Evolutionary conservation across 2,113 vertebrate species (phyloP).

Genomic region (rabbit (Oryctolagus cuniculus)): mOryCun1.1 NC_091432.1:49754001-49754500

Average conservation of each 20-base stretch:
- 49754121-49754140: no score
- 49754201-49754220: constrained; percentile 36
- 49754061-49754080: no score
- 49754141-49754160: no score
- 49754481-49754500: constrained; percentile 51
- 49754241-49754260: constrained; percentile 66
- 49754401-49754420: constrained; percentile 33
- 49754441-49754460: constrained; percentile 46
- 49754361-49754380: constrained; percentile 28
- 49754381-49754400: constrained; percentile 19
- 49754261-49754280: constrained; percentile 59
- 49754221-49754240: constrained; percentile 66
- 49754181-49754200: constrained; percentile 68
- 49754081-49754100: no score
- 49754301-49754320: constrained; percentile 57
- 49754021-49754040: no score
- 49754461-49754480: background rate
- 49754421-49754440: constrained; percentile 57
- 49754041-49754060: no score
- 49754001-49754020: no score
- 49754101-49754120: no score
- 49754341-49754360: constrained; percentile 71
- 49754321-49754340: constrained; percentile 15
- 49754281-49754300: constrained; percentile 70
- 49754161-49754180: background rate